Evolutionary conservation across 2,113 vertebrate genomes (phyloP), one percentile per base, ranked within the genome.

Genomic region (Beaufortia kweichowensis): DNA sequence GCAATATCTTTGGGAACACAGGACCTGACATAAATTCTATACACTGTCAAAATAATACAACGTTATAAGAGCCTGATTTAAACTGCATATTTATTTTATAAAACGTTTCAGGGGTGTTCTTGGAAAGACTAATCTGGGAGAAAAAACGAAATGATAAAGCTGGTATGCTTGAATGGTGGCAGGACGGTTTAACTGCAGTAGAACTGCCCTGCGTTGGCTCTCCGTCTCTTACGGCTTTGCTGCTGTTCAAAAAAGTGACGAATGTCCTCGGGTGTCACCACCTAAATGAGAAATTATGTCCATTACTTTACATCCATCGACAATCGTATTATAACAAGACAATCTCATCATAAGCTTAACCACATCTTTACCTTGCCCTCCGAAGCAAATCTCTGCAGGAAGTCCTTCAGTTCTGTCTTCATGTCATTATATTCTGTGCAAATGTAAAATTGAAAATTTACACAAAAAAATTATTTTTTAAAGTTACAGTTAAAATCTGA

Each of bases 261-360:
- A 82, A 99, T 98, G 86, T 99, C 97, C 53, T 98, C 95, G 72
- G 95, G 92, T 33, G 95, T 97, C 83, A 99, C 97, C 19, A 98
- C 96, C 96, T 98, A 65, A n/a, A 53, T n/a, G 24, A 55, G 21
- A 7, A 10, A 23, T 29, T 24, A 75, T 21, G n/a, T 3, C 14
- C 41, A n/a, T n/a, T n/a, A 39, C 8, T 21, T 53, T 21, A 53
- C 7, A 9, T 6, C n/a, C 2, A 53, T n/a, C n/a, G 3, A 21
- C n/a, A 53, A 46, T 2, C 43, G 21, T 53, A 7, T n/a, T n/a
- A 15, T 31, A 28, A 24, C 28, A 9, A 35, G 48, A 55, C 26
- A 21, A 12, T 28, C 21, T 68, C 15, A 21, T 43, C 28, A 31
- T 62, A 17, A 39, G n/a, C 17, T 48, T 2, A 17, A 35, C 0